Evolutionary conservation across 2,113 vertebrate species (phyloP), one percentile per base, ranked within the genome.

Genomic region (Martes martes): DNA sequence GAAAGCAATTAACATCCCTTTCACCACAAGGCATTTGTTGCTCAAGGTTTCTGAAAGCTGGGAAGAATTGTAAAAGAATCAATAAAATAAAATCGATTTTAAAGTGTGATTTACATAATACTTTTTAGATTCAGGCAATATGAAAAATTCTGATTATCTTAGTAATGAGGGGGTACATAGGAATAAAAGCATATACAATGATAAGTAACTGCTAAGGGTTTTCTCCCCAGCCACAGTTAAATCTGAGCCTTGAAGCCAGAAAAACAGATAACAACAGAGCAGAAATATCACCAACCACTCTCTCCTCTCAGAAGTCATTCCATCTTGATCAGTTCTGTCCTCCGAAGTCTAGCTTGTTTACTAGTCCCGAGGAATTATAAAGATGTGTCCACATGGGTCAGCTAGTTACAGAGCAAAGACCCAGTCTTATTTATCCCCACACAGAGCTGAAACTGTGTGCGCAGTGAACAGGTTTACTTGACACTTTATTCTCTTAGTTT

Each of bases 1-100:
- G 52, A 96, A 96, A 87, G 96, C 36, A 16, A 50, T 93, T 97
- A 97, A 91, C 92, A 94, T 80, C 50, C 21, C 19, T 95, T 91
- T 91, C 69, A 82, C 96, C 98, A 78, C 1, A 9, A 96, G 87
- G 21, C 19, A 36, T 80, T 95, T 59, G 67, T 73, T 31, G 57
- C 82, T 87, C 1, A 78, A 80, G 73, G 78, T 91, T 23, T 76
- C 23, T 65, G 89, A 57, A 95, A 73, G 26, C 90, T 89, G 36
- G 79, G 81, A 96, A 82, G 65, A 97, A 97, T 67, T 52, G 21
- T 89, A 85, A 94, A 97, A 55, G 24, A 86, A 36, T 73, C 33
- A 81, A 97, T 89, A 39, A 50, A 65, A 94, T 89, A 93, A 96
- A 88, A 89, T 89, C 89, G 59, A 6, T 94, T 95, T 92, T 31